These are phyloP conservation scores for Lepidocolaptes lacrymiger DNA, from an alignment of 2,797 vertebrate genomes.

Conservation along the genomic window DNA sequence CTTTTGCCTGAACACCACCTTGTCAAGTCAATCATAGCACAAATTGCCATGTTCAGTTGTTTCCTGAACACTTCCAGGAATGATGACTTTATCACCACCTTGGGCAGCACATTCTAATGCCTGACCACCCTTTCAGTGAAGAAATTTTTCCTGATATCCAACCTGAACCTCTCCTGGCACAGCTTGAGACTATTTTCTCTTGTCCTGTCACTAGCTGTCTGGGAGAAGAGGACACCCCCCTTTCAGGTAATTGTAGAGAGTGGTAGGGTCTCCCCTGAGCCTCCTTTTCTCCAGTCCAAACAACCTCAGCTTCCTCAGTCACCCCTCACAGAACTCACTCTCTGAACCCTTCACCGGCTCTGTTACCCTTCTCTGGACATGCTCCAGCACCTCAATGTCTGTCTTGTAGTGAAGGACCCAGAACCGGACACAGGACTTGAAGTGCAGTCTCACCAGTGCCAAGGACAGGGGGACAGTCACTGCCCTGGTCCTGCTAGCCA, in stretches of 20 bases:
- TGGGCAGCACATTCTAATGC: neutral
- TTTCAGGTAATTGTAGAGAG: neutral
- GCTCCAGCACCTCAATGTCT: neutral
- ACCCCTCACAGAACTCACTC: neutral
- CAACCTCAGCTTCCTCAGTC: accelerated
- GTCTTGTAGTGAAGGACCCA: neutral
- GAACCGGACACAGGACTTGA: neutral
- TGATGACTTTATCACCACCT: neutral
- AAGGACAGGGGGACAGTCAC: neutral
- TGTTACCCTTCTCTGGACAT: neutral
- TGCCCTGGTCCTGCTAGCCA: neutral
- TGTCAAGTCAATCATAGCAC: neutral
- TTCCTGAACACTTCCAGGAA: neutral
- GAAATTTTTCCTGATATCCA: neutral
- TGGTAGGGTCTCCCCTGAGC: accelerated
- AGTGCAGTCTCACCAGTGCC: neutral
- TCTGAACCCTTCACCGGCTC: neutral
- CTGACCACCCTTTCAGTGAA: neutral
- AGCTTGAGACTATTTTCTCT: neutral
- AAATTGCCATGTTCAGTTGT: neutral
- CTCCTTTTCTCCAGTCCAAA: neutral
- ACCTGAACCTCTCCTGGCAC: neutral
- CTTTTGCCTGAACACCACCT: neutral
- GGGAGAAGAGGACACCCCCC: accelerated
- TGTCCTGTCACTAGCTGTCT: no score